Base-by-base conservation (phyloP, 2,888 invertebrate species). In the Sipunculus nudus region DNA sequence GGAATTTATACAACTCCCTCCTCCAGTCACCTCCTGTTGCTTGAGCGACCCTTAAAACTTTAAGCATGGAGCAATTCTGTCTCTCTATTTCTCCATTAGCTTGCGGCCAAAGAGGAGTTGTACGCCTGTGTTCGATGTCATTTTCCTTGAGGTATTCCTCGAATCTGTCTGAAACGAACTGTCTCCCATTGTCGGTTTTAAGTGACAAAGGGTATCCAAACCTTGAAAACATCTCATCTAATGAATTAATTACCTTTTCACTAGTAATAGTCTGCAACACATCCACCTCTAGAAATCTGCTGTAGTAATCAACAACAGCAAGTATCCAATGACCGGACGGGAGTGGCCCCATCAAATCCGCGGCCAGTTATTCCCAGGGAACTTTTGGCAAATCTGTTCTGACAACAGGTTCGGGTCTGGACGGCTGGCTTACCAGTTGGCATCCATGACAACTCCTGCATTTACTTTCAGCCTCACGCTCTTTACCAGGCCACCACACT, bases 401-500 rank as follows among this genome's bases (percentile, higher is more conserved):
- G 40, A 8, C n/a, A 13, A 57, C 26, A 13, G 62, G 62, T 41
- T 53, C 58, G 16, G 41, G 49, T 2, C 23, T 41, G 16, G 43
- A 10, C 28, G 10, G 5, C 1, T 39, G n/a, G n/a, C 25, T 40
- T 4, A 43, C 48, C 13, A 46, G 29, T 31, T 52, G 52, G 26
- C 56, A 52, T 19, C 29, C 31, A 52, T 39, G 35, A 25, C 46
- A 50, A 2, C 19, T n/a, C 10, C 45, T 54, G 4, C 48, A n/a
- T n/a, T 8, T 26, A 3, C n/a, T 35, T 45, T 60, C 60, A 32
- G 45, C 54, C 8, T 48, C 32, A 25, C 38, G 32, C 25, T 59
- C 59, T 40, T 48, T 59, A 1, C 25, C 35, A 4, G 60, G 55
- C 49, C 49, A 60, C 60, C 60, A 60, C 2, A 48, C 52, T 29